phyloP scores from a whole-genome alignment of 2,113 vertebrate species.

The Montifringilla adamsi region DNA sequence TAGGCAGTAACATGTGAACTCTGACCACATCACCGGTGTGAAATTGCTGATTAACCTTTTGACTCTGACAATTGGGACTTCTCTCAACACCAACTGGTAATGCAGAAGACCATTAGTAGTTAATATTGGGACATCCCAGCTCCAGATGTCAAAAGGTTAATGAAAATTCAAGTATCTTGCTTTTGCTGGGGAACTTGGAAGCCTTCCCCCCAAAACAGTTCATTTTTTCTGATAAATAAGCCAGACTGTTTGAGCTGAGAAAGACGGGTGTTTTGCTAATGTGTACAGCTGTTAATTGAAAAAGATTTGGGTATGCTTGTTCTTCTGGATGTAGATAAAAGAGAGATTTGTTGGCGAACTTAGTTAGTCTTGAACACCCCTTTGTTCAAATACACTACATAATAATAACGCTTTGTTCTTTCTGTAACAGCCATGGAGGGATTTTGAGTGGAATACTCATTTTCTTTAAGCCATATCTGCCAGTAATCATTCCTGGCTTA shows the following conservation, averaged over 20 bases:
- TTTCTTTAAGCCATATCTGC: conserved; percentile 78
- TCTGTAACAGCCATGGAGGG: conserved; percentile 67
- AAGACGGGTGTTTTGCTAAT: conserved; percentile 46
- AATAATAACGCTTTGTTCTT: conserved; percentile 78
- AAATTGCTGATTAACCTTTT: conserved; percentile 73
- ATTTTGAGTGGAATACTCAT: conserved; percentile 72
- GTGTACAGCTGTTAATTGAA: conserved; percentile 74
- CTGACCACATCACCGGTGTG: conserved; percentile 47
- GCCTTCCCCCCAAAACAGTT: conserved; percentile 5
- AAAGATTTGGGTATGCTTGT: conserved; percentile 63
- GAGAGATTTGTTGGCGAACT: conserved; percentile 66
- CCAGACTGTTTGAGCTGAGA: conserved; percentile 18
- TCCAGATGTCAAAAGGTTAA: conserved; percentile 69
- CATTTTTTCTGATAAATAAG: conserved; percentile 43
- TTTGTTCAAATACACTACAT: conserved; percentile 69
- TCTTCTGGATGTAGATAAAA: conserved; percentile 67
- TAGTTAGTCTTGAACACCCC: conserved; percentile 65
- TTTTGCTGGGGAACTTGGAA: conserved; percentile 50
- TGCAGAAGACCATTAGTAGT: conserved; percentile 59
- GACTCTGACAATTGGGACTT: conserved; percentile 30
- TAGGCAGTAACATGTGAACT: neutral
- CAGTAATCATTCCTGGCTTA: conserved; percentile 77
- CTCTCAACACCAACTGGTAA: conserved; percentile 58
- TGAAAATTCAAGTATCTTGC: conserved; percentile 68
- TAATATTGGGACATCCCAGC: conserved; percentile 40